Percentiles rank a stretch among this genome's conserved stretches.
Conservation (phyloP, 2,797 vertebrate species). For the Myotis daubentonii region DNA sequence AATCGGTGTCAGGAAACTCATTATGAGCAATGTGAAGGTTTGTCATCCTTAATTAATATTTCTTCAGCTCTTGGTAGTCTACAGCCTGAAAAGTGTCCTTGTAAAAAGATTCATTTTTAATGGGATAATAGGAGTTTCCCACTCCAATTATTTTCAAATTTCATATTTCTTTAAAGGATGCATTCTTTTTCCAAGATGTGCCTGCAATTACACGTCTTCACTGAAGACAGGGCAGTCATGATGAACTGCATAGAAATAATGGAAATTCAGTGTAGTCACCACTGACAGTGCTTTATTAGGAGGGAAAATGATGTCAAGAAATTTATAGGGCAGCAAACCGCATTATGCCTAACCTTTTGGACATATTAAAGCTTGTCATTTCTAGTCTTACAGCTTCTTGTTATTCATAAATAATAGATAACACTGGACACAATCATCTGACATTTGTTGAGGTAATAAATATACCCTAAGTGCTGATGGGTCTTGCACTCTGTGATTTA, state of each 20-base stretch:
- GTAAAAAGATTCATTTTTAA: conserved; percentile 74
- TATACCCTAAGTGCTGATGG: conserved; percentile 63
- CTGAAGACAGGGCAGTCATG: conserved; percentile 33
- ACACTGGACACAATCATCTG: conserved; percentile 62
- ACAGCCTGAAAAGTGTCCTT: conserved; percentile 34
- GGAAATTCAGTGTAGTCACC: conserved; percentile 48
- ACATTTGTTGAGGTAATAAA: conserved; percentile 75
- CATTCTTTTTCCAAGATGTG: conserved; percentile 31
- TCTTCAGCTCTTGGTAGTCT: conserved; percentile 30
- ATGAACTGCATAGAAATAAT: conserved; percentile 62
- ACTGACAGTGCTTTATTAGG: conserved; percentile 57
- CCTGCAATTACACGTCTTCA: conserved; percentile 59
- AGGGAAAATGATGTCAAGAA: conserved; percentile 63
- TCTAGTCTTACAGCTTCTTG: conserved; percentile 61
- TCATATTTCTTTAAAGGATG: conserved; percentile 54
- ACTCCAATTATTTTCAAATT: conserved; percentile 69
- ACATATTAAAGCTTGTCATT: conserved; percentile 71
- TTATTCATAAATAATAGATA: conserved; percentile 73
- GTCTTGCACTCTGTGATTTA: conserved; percentile 61
- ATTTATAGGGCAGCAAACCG: conserved; percentile 65
- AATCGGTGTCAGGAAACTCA: conserved; percentile 70
- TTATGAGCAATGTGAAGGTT: conserved; percentile 68
- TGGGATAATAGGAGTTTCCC: conserved; percentile 67
- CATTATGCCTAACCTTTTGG: conserved; percentile 70
- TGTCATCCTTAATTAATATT: conserved; percentile 66